Conservation (phyloP, 2,888 invertebrate genomes). For the Isoperla grammatica region DNA sequence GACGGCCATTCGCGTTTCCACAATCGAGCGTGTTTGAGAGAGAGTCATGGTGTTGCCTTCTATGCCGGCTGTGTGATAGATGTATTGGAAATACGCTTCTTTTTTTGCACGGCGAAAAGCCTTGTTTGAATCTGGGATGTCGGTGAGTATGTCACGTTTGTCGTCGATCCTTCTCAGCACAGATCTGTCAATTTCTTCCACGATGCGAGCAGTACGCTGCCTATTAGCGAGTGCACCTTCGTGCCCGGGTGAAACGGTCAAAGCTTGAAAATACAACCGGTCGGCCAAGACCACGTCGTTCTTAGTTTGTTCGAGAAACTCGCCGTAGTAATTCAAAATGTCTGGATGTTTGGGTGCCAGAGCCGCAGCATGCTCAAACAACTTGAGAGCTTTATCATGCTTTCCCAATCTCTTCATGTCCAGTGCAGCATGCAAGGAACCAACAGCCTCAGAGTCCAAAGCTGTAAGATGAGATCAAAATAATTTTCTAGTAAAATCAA, state of each 20-base stretch:
- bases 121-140: constrained; percentile 72
- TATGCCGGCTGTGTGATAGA: constrained; percentile 95
- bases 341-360: constrained; percentile 89
- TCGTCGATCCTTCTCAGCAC: constrained; percentile 74
- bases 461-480: background rate
- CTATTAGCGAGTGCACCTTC: constrained; percentile 68
- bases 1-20: constrained; percentile 85
- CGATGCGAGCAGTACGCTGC: constrained; percentile 79
- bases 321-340: constrained; percentile 59
- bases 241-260: constrained; percentile 65
- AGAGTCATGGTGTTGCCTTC: constrained; percentile 97
- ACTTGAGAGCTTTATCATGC: constrained; percentile 74
- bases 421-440: constrained; percentile 74
- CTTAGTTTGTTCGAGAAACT: constrained; percentile 81
- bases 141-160: constrained; percentile 74
- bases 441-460: constrained; percentile 64
- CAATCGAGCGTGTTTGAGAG: constrained; percentile 81
- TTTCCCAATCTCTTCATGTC: constrained; percentile 81
- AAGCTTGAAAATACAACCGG: constrained; percentile 79
- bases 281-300: constrained; percentile 86
- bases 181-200: constrained; percentile 80
- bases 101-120: constrained; percentile 83
- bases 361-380: constrained; percentile 87
- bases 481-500: background rate
- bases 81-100: constrained; percentile 90